Base-by-base conservation (phyloP, 2,113 vertebrate species). In the Micromys minutus region DNA sequence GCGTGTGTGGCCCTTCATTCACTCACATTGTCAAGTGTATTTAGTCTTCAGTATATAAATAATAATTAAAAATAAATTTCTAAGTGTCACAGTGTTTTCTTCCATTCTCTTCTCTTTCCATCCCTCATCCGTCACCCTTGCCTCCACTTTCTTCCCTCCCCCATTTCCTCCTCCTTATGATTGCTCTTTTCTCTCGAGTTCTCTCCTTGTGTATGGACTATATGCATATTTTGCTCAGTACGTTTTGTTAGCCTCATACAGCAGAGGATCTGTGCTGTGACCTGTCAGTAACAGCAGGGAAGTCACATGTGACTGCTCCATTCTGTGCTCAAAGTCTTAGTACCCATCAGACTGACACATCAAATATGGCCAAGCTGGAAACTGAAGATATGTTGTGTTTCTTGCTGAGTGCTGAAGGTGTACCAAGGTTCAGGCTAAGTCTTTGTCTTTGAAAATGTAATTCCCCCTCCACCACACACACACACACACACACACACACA, bases 1-100 rank as follows among this genome's bases (percentile, higher is more conserved):
- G 92, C 97, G 19, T 94, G 52, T 89, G 88, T 81, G 97, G 87
- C 50, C 94, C 76, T 90, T 90, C 89, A 52, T 89, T 97, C 96
- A 96, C 95, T 87, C 95, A 91, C 86, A 92, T 39, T 80, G 69
- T 57, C 97, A 89, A 96, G 93, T 90, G 81, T 89, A 83, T 93
- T 96, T 63, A 5, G 0, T 94, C 80, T 72, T 95, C 50, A 93
- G 85, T 75, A 22, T 83, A 97, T 77, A 72, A 95, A 87, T 71
- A 61, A 16, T 39, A 71, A 71, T n/a, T n/a, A 39, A 67, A 36
- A 59, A 67, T 16, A 67, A 67, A 67, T 67, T 67, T 67, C 65
- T 67, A 36, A 36, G 65, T 67, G 34, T 67, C 65, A 34, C 36
- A 31, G 65, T 67, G 65, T 34, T 36, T 67, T 15, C 29, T 61